phyloP scores from a whole-genome alignment of 2,797 vertebrate species.

The Mus caroli region DNA sequence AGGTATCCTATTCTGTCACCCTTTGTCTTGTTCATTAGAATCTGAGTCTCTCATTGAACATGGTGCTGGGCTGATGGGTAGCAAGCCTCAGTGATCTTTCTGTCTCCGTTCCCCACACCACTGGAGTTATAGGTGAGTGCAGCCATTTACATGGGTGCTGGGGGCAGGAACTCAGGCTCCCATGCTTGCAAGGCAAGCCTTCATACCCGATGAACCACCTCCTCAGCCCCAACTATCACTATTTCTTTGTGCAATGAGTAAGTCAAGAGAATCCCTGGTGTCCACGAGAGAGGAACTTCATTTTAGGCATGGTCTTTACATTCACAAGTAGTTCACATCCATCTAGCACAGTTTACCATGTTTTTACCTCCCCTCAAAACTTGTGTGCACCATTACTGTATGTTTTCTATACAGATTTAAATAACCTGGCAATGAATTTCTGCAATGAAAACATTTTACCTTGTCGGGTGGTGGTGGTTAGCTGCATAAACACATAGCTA shows the following conservation, averaged over 20 bases:
- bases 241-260: not conserved
- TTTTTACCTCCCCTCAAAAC: conserved; percentile 25
- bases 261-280: not conserved
- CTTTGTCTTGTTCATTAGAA: not conserved
- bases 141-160: not conserved
- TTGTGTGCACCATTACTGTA: not conserved
- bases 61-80: not conserved
- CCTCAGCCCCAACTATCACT: not conserved
- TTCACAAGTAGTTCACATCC: not conserved
- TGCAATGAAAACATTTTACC: conserved; percentile 38
- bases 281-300: not conserved
- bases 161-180: not conserved
- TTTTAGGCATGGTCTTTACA: not conserved
- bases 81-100: not conserved
- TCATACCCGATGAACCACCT: not conserved
- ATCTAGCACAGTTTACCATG: not conserved
- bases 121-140: not conserved
- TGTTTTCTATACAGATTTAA: conserved; percentile 46
- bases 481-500: too few relatives aligned
- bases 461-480: not conserved
- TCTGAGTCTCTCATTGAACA: not conserved
- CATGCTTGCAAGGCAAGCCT: not conserved
- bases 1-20: not conserved
- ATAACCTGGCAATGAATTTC: conserved; percentile 32
- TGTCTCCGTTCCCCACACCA: not conserved